Percentiles rank a stretch among this genome's conserved stretches.
Conservation (phyloP, 2,113 vertebrate genomes). For the Thymallus thymallus region DNA sequence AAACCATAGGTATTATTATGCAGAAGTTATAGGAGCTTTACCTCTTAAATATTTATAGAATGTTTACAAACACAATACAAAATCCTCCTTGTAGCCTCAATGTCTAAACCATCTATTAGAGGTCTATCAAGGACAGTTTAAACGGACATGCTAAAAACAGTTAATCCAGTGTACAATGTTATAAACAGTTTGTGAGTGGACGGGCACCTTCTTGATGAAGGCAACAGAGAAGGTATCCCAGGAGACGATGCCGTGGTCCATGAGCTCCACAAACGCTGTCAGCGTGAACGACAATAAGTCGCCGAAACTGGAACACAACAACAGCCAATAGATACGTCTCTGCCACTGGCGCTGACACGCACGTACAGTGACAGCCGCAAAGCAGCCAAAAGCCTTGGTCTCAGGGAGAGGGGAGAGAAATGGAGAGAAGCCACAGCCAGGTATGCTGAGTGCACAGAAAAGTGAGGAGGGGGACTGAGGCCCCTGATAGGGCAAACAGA, state of each 20-base stretch:
- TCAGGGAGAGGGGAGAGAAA: constrained; percentile 9
- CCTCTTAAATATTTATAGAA: no score
- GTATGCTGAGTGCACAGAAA: background rate
- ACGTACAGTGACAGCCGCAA: background rate
- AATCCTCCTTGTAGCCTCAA: no score
- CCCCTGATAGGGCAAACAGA: constrained; percentile 6
- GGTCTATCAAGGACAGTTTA: no score
- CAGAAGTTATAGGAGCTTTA: no score
- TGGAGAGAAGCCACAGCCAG: background rate
- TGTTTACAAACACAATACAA: no score
- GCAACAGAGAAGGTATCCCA: constrained; percentile 99
- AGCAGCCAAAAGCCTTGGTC: constrained; percentile 42
- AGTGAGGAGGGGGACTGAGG: constrained; percentile 21
- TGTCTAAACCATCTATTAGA: no score
- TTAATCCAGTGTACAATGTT: no score
- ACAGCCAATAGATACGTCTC: constrained; percentile 62
- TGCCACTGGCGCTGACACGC: constrained; percentile 12
- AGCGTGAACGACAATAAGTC: constrained; percentile 97
- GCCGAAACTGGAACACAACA: constrained; percentile 86
- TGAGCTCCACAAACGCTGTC: constrained; percentile 97
- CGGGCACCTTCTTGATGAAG: constrained; percentile 95
- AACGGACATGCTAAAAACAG: no score
- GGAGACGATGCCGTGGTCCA: constrained; percentile 98
- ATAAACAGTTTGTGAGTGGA: constrained; percentile 12
- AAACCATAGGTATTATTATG: no score